Base-by-base conservation (phyloP, 1,140 invertebrate genomes). In the Atta colombica region DNA sequence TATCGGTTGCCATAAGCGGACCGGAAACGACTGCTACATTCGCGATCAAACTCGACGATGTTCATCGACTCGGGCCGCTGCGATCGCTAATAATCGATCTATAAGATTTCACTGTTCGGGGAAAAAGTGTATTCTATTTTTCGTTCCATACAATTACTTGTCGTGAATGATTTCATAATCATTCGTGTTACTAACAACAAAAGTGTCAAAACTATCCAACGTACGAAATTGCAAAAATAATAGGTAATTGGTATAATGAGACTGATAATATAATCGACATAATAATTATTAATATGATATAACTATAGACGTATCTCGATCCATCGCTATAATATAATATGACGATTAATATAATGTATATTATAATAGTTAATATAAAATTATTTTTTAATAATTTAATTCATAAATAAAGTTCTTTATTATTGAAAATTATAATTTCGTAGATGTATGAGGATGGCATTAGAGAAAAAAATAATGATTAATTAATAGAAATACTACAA, bases 1-100 rank as follows among this genome's bases (percentile, higher is more conserved):
- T 82, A 82, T 74, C 80, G 68, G 6, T 61, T 39, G 68, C 80
- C 80, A 82, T 82, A 82, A 82, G 25, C 55, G 80, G 18, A 82
- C 68, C 63, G 80, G 80, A 82, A 82, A 74, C 31, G 53, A 7
- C 51, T 3, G 35, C 31, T 60, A 72, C n/a, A 51, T 53, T 72
- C 58, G 45, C 82, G 60, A 65, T 78, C 72, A 77, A 39, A 63
- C n/a, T 25, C 35, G 60, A 84, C n/a, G 68, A 84, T 21, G 69
- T 49, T n/a, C 63, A 65, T 81, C 18, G 77, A 35, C 75, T 63
- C 21, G 58, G 21, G 58, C 4, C 21, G 58, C 74, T n/a, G 12
- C 25, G 75, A 18, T 16, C 39, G 8, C 39, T 45, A 80, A 80
- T 80, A 69, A 80, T 69, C 63, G n/a, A 81, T 81, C 31, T 39